Conservation (phyloP, 2,797 vertebrate species). For the Columba guinea region DNA sequence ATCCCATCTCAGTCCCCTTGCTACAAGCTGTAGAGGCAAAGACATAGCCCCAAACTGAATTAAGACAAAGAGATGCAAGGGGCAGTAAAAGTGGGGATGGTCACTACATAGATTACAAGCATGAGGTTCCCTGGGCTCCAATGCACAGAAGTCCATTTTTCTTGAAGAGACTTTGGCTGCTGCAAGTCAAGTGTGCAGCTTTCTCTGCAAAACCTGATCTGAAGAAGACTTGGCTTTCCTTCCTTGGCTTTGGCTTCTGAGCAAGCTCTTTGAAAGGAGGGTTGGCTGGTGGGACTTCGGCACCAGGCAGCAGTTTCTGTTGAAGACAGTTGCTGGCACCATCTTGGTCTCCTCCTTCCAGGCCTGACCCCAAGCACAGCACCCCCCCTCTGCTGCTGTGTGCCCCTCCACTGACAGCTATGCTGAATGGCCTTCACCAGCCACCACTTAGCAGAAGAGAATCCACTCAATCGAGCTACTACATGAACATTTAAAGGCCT, state of each 20-base stretch:
- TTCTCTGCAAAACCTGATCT: neutral
- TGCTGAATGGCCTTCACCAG: fast-evolving
- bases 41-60: neutral
- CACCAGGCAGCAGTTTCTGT: neutral
- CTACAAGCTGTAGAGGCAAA: neutral
- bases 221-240: neutral
- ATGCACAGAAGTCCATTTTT: neutral
- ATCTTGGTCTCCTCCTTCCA: neutral
- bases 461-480: no score
- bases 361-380: neutral
- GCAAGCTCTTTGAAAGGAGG: neutral
- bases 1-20: neutral
- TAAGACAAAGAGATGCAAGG: neutral
- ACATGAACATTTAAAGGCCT: neutral
- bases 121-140: neutral
- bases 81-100: neutral
- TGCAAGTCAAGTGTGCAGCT: neutral
- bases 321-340: fast-evolving
- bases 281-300: neutral
- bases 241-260: neutral
- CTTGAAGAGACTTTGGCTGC: neutral
- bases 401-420: neutral
- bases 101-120: neutral
- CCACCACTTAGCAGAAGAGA: neutral
- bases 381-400: fast-evolving